These are phyloP conservation scores for Phodopus roborovskii DNA, from an alignment of 2,113 vertebrate genomes.

Conservation along the genomic window DNA sequence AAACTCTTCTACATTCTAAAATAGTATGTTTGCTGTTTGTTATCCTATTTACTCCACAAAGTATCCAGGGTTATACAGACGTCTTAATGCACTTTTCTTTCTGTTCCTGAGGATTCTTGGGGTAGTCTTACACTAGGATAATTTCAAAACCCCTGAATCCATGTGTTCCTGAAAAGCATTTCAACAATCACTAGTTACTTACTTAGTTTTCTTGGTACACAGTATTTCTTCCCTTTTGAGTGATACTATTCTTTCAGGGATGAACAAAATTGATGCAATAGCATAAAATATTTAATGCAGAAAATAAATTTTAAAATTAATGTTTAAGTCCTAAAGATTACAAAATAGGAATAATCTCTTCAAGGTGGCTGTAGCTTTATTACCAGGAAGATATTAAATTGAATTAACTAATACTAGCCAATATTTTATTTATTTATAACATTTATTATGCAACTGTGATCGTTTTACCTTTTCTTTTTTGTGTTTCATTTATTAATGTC, in stretches of 20 bases:
- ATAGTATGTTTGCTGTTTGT: not conserved
- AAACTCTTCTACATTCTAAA: constrained; percentile 5
- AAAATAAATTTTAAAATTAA: constrained; percentile 17
- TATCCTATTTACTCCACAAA: not conserved
- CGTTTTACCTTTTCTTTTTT: not conserved
- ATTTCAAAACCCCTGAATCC: constrained; percentile 42
- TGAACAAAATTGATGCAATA: not conserved
- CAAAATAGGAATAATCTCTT: not conserved
- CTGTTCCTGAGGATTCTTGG: not conserved
- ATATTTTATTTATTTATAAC: constrained; percentile 44
- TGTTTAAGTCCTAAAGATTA: not conserved
- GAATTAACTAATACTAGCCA: constrained; percentile 17
- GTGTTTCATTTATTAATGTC: constrained; percentile 39
- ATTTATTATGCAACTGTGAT: constrained; percentile 2
- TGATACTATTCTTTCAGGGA: constrained; percentile 13
- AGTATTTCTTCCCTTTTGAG: not conserved
- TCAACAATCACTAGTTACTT: constrained; percentile 24
- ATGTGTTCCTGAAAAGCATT: constrained; percentile 28
- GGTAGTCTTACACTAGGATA: constrained; percentile 35
- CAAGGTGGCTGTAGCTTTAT: constrained; percentile 24
- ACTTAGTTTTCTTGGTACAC: constrained; percentile 10
- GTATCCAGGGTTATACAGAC: not conserved
- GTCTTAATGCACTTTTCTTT: constrained; percentile 41
- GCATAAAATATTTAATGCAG: not conserved
- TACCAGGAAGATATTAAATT: constrained; percentile 14